Percentiles rank a stretch among this genome's conserved stretches.
Conservation (phyloP, 1,140 invertebrate species). For the Drosophila kanapiae region DNA sequence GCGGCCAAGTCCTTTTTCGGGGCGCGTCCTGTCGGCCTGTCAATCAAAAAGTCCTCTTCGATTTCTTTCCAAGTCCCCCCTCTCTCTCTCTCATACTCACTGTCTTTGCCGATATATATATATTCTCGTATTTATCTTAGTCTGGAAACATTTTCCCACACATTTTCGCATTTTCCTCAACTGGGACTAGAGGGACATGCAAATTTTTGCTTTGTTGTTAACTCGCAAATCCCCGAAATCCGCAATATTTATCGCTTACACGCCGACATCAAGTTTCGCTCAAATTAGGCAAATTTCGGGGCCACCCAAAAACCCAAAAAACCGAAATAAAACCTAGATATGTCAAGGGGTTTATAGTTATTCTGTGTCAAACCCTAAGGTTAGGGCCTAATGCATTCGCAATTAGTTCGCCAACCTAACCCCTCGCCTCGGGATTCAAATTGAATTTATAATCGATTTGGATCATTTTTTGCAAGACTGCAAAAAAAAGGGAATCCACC, state of each 20-base stretch:
- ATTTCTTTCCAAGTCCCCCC: conserved; percentile 11
- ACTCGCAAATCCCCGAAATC: conserved; percentile 46
- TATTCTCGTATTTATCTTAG: not conserved
- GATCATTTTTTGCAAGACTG: conserved; percentile 69
- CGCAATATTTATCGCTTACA: conserved; percentile 72
- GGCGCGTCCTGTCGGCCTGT: conserved; percentile 71
- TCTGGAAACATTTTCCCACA: conserved; percentile 17
- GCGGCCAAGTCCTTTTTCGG: conserved; percentile 50
- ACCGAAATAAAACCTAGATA: conserved; percentile 22
- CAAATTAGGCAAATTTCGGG: conserved; percentile 70
- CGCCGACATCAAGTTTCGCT: conserved; percentile 70
- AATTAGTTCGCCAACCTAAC: conserved; percentile 71
- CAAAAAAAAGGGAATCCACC: conserved; percentile 40
- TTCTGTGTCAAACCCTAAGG: conserved; percentile 50
- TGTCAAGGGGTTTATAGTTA: conserved; percentile 30
- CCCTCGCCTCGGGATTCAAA: conserved; percentile 34
- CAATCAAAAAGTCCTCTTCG: conserved; percentile 70
- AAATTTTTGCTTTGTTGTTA: conserved; percentile 34
- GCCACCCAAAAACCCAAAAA: conserved; percentile 17
- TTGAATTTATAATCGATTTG: conserved; percentile 78
- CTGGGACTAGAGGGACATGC: conserved; percentile 26
- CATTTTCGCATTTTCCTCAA: conserved; percentile 41
- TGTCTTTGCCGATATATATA: not conserved
- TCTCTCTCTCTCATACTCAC: not conserved
- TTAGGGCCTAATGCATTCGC: conserved; percentile 74